Base-by-base conservation (phyloP, 2,797 vertebrate species). In the Molossus molossus region DNA sequence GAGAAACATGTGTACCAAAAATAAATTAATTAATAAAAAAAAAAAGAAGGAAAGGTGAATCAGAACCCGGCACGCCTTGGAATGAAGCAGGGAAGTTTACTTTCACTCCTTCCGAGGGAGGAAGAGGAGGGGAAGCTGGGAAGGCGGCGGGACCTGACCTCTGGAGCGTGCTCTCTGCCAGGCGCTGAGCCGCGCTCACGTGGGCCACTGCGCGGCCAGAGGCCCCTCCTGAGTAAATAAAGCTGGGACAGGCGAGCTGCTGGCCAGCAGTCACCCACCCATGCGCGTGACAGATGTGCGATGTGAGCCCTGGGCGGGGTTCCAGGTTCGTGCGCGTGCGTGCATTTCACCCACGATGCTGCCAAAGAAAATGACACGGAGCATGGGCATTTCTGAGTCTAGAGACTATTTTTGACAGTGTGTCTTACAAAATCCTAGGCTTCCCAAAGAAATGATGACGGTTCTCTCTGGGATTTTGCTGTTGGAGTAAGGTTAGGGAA, bases 341-440 rank as follows among this genome's bases (percentile, higher is more conserved):
- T 6, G 23, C 5, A 2, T 25, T 23, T 69, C 20, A 25, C 4
- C 17, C 6, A 0, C 3, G 45, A 48, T 57, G 18, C 17, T 45
- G 11, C 15, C 2, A 48, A 8, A 5, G 18, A 75, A 75, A 67
- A n/a, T 15, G 27, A 23, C 14, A 18, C 14, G 27, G n/a, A 75
- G 53, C 55, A 29, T 0, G 80, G 3, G 60, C 48, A 25, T 76
- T 90, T 83, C 18, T 45, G 70, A 76, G 55, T 69, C 33, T 20
- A 65, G 25, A 55, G 12, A 73, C 72, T 85, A 1, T 11, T 67
- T 81, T 76, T 57, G 67, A 89, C 27, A 65, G 14, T 4, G 33
- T 27, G 1, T 40, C 93, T 92, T 88, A 57, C 72, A 73, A 88
- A 94, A 86, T 58, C 17, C 23, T 57, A 75, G 53, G 12, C 76